Conservation (phyloP, 2,888 invertebrate genomes). For the Hirtodrosophila confusa region DNA sequence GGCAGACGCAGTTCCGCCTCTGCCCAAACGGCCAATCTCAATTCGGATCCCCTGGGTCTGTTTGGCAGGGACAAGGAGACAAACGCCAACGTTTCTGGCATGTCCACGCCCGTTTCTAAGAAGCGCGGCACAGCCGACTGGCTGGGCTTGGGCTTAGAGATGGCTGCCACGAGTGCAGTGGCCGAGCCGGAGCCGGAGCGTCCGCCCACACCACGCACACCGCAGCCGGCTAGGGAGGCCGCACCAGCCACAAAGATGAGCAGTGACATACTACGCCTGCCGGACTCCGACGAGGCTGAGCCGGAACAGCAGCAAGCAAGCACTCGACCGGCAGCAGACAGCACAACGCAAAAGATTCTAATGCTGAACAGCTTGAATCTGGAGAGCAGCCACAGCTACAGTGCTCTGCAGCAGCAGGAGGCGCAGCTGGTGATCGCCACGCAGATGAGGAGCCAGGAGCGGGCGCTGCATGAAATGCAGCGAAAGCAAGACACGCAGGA, state of each 20-base stretch:
- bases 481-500: slow-evolving; percentile 82
- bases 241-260: slow-evolving; percentile 25
- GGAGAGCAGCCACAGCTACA: slow-evolving; percentile 77
- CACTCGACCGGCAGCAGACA: slow-evolving; percentile 13
- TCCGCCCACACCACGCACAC: slow-evolving; percentile 38
- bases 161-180: slow-evolving; percentile 29
- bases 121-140: slow-evolving; percentile 81
- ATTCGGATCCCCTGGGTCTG: slow-evolving; percentile 73
- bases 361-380: slow-evolving; percentile 75
- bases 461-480: slow-evolving; percentile 82
- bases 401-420: slow-evolving; percentile 82
- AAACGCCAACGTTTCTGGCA: slow-evolving; percentile 51
- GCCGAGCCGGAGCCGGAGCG: slow-evolving; percentile 33
- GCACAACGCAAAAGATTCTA: slow-evolving; percentile 68
- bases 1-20: slow-evolving; percentile 78
- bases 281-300: slow-evolving; percentile 47
- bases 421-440: slow-evolving; percentile 81
- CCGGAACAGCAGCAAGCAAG: slow-evolving; percentile 4
- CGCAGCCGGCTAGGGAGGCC: slow-evolving; percentile 17
- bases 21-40: slow-evolving; percentile 64
- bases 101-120: slow-evolving; percentile 74
- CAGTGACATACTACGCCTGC: slow-evolving; percentile 51
- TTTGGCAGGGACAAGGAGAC: slow-evolving; percentile 70
- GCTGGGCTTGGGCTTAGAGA: slow-evolving; percentile 79
- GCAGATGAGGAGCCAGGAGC: slow-evolving; percentile 83